A percentile compares a stretch with the other conserved stretches of the same genome.
phyloP scores from a whole-genome alignment of 2,113 vertebrate genomes.

The Eubucco bourcierii region DNA sequence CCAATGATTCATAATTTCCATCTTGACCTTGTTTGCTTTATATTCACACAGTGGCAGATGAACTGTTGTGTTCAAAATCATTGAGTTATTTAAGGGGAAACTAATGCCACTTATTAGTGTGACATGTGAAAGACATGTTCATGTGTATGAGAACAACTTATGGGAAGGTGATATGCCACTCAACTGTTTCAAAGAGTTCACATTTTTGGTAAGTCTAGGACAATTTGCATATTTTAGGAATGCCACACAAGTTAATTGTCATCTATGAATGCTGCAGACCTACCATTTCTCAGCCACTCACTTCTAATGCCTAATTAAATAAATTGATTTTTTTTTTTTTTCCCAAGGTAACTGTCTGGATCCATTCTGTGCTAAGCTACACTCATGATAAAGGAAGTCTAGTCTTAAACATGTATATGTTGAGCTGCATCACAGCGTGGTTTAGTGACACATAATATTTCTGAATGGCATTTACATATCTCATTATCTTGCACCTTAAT shows the following conservation, averaged over 20 bases:
- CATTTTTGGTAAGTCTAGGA: neutral
- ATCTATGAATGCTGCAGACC: neutral
- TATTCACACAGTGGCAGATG: constrained; percentile 26
- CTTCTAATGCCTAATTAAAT: neutral
- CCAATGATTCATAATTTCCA: constrained; percentile 75
- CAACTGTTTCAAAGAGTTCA: neutral
- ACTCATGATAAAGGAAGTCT: neutral
- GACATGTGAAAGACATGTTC: neutral
- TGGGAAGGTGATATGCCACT: neutral
- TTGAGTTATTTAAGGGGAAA: constrained; percentile 1
- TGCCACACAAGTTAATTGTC: neutral
- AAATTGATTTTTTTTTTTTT: neutral
- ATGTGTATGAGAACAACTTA: neutral
- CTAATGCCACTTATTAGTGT: neutral
- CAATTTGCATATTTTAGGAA: neutral
- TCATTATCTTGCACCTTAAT: neutral
- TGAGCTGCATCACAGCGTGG: neutral
- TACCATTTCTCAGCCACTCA: neutral
- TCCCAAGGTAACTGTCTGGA: neutral
- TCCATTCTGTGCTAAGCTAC: neutral
- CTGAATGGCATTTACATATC: neutral
- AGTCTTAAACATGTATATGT: neutral
- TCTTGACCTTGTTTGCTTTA: constrained; percentile 56
- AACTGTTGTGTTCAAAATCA: constrained; percentile 2
- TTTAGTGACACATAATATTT: neutral